Conservation (phyloP, 64 coral and sea anemone species). For the Hydrozoanthus tunicans region DNA sequence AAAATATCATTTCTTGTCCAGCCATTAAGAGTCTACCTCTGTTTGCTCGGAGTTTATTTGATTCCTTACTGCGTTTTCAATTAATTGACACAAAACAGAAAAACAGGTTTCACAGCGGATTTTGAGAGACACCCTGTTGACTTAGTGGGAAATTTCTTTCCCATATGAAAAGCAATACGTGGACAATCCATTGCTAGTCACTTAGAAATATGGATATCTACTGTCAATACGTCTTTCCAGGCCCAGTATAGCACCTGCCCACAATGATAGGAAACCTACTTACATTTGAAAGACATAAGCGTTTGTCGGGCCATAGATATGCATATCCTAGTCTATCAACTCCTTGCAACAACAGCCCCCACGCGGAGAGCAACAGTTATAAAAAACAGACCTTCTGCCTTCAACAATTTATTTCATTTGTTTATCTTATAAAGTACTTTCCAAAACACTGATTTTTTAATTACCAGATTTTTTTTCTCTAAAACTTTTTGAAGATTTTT, state of each 20-base stretch:
- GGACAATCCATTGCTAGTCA: not conserved
- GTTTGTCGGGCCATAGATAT: not conserved
- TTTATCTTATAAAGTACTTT: not conserved
- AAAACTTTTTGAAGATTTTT: not conserved
- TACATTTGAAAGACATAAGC: not conserved
- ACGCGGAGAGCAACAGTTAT: not conserved
- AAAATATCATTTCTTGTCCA: not conserved
- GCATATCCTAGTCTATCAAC: not conserved
- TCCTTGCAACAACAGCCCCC: not conserved
- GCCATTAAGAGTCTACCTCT: not conserved
- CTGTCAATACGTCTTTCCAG: not conserved
- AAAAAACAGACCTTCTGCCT: not conserved
- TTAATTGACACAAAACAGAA: constrained; percentile 31
- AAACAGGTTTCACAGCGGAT: not conserved
- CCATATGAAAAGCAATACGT: not conserved
- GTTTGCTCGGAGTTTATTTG: not conserved
- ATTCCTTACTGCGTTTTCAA: not conserved
- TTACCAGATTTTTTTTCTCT: not conserved
- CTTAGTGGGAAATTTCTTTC: constrained; percentile 9
- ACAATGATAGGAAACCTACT: not conserved
- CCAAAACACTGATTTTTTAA: not conserved
- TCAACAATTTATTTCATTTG: not conserved
- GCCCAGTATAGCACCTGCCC: not conserved
- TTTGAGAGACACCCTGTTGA: not conserved
- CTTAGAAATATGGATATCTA: not conserved